Percentiles rank a stretch among this genome's conserved stretches.
Evolutionary conservation across 2,113 vertebrate species (phyloP).

Genomic region (Cyrtonyx montezumae): DNA sequence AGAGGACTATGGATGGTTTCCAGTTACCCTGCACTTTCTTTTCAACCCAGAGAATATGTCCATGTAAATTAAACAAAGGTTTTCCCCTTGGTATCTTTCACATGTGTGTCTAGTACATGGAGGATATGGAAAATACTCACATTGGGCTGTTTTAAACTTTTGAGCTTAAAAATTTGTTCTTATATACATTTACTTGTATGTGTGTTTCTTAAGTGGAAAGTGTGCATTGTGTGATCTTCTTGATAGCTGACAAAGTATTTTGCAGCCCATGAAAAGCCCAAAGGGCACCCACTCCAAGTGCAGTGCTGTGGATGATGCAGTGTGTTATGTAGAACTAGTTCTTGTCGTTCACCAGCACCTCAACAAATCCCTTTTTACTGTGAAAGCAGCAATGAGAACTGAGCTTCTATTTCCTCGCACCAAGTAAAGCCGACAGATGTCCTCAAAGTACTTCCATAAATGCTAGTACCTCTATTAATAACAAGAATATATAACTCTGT

Average conservation of each 20-base stretch:
- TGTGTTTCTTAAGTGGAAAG: neutral
- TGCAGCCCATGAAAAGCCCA: neutral
- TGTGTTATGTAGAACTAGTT: neutral
- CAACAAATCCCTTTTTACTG: neutral
- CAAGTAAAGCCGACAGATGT: neutral
- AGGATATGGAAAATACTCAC: neutral
- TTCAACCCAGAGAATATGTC: neutral
- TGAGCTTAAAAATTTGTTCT: neutral
- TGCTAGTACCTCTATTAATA: slow-evolving; percentile 17
- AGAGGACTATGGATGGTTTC: neutral
- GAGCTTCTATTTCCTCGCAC: slow-evolving; percentile 1
- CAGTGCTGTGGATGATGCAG: neutral
- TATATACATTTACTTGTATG: neutral
- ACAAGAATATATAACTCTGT: neutral
- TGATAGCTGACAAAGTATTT: neutral
- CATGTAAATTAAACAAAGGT: neutral
- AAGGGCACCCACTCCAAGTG: neutral
- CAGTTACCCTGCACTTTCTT: neutral
- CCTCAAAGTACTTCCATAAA: neutral
- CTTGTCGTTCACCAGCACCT: neutral
- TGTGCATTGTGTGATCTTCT: neutral
- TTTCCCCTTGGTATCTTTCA: neutral
- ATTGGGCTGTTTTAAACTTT: neutral
- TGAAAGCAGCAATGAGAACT: neutral
- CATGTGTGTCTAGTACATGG: neutral